Evolutionary conservation across 2,888 invertebrate species (phyloP), one percentile per base, ranked within the genome.

Genomic region (Melanostoma mellinum): DNA sequence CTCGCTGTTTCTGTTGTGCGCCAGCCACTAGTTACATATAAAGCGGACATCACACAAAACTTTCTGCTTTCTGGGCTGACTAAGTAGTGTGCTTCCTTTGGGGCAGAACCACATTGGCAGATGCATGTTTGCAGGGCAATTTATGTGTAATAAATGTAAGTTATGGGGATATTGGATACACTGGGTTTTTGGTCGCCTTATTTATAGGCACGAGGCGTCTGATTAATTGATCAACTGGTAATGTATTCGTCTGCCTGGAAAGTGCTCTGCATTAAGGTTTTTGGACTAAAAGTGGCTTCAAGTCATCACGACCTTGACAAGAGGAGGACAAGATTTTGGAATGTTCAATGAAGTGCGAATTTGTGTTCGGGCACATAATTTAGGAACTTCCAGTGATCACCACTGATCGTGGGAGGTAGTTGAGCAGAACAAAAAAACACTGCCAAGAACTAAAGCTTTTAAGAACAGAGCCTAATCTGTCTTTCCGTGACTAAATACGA

Each of bases 71-170:
- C 20, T 4, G 10, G n/a, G 20, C 50, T 32, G 32, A 55, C 10
- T 61, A 44, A 44, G 46, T 42, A 33, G n/a, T 68, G 8, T 33
- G 44, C 61, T 63, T 63, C 46, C 33, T 50, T 56, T 33, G 40
- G 61, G 4, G 33, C 42, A 3, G n/a, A 44, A 60, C 68, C 53
- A 74, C 74, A 80, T 63, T 69, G 63, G 60, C 71, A 81, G 56
- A 76, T 71, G 63, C 63, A 55, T 71, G 69, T 65, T 71, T 67
- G 48, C 63, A 9, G 53, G 46, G 44, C 46, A 55, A 76, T 72
- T 81, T 80, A 80, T 80, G 76, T 52, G 80, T 71, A 55, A 75
- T 75, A 80, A 74, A 80, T 58, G 63, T 80, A 71, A 80, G 56
- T 76, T 80, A 76, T 75, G 74, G 30, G 38, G 75, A 75, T 75